These are phyloP conservation scores for Mugil cephalus DNA, from an alignment of 2,113 vertebrate species.

Conservation along the genomic window DNA sequence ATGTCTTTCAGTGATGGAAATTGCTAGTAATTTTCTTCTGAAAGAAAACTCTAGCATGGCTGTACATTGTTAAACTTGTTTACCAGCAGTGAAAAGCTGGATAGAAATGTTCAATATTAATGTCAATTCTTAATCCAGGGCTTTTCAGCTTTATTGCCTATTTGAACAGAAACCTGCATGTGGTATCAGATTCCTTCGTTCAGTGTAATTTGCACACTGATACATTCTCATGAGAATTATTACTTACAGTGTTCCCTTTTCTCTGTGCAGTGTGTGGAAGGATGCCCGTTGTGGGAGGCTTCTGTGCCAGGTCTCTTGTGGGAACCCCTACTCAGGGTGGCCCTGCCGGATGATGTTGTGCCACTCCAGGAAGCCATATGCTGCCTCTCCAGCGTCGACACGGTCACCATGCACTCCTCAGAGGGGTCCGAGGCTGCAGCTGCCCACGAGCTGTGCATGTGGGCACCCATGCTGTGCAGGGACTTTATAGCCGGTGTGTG, in stretches of 20 bases:
- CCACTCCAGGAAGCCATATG: constrained; percentile 82
- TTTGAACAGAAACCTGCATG: not conserved
- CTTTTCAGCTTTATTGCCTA: no score
- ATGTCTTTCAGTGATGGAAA: no score
- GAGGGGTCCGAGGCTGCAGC: constrained; percentile 74
- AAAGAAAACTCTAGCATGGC: no score
- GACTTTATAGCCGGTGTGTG: constrained; percentile 67
- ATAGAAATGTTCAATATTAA: no score
- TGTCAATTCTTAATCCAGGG: no score
- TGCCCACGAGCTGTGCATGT: constrained; percentile 80
- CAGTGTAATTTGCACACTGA: not conserved
- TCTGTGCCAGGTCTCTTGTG: constrained; percentile 78
- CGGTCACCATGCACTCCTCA: constrained; percentile 84
- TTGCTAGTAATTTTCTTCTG: no score
- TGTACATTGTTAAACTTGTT: no score
- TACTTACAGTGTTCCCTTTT: constrained; percentile 82
- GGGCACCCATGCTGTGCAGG: constrained; percentile 71
- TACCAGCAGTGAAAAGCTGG: no score
- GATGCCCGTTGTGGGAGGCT: constrained; percentile 67
- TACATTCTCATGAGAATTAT: not conserved
- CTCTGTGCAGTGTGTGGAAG: constrained; percentile 73
- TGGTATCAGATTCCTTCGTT: not conserved
- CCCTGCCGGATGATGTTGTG: constrained; percentile 72
- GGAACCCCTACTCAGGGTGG: constrained; percentile 73
- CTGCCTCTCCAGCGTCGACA: constrained; percentile 83